Evolutionary conservation across 2,113 vertebrate genomes (phyloP), one percentile per base, ranked within the genome.

Genomic region (Scopus umbretta): DNA sequence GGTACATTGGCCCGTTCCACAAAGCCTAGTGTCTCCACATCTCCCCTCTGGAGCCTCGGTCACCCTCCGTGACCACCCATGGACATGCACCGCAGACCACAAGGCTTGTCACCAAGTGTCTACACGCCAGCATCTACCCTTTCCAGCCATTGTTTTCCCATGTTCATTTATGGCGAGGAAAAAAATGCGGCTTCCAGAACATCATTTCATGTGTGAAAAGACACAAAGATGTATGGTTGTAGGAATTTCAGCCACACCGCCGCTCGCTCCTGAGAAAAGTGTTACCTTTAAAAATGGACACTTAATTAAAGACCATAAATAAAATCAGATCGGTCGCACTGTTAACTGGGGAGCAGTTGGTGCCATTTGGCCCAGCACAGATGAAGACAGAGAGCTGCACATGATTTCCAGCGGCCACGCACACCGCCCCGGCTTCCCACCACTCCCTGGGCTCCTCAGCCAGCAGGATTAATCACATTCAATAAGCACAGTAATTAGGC

Each of bases 401-500:
- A 3, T 50, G 88, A 92, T 43, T 80, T 80, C 88, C 96, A 92
- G 85, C 6, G 32, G 66, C 90, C 90, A 47, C 16, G 10, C 91
- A 62, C 71, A 4, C 26, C 18, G 9, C 90, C 80, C 79, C 27
- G 27, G 88, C 90, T 96, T 43, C 93, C 92, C 94, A 90, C 53
- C 5, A 6, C 93, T 96, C 92, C 82, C 87, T 0, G 4, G 80
- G 81, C 95, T 88, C 93, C 73, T 42, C 92, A 84, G 95, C 49
- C 97, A 97, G 91, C 76, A 93, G 95, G 86, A 97, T 93, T 79
- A 78, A 97, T 94, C 92, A 50, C 87, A 27, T 29, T 23, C 68
- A 49, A 32, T 73, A 49, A 94, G 70, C 75, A 45, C 65, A 53
- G 92, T 10, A 88, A 95, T 92, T 55, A n/a, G 5, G 50, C 78